Percentiles rank a stretch among this genome's conserved stretches.
phyloP scores from a whole-genome alignment of 2,797 vertebrate genomes.

The Bufotes viridis region DNA sequence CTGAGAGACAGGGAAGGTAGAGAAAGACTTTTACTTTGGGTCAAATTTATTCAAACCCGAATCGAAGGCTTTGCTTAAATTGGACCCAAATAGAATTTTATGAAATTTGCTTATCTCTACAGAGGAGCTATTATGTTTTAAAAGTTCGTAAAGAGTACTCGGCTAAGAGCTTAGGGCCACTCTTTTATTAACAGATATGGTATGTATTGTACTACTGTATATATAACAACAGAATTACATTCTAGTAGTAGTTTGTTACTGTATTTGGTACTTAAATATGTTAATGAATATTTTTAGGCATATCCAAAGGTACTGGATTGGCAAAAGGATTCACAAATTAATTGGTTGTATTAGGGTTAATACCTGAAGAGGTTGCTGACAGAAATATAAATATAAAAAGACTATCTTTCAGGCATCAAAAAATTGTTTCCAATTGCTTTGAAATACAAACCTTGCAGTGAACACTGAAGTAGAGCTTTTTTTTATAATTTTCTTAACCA shows the following conservation, averaged over 20 bases:
- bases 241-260: not conserved
- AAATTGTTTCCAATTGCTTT: conserved; percentile 34
- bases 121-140: no score
- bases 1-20: no score
- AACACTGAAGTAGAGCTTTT: conserved; percentile 13
- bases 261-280: not conserved
- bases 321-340: not conserved
- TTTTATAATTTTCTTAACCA: conserved; percentile 6
- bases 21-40: no score
- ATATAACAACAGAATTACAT: no score
- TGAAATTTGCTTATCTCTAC: no score
- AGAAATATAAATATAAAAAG: not conserved
- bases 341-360: not conserved
- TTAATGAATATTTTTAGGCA: not conserved
- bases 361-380: not conserved
- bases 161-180: no score
- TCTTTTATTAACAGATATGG: no score
- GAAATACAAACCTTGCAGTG: conserved; percentile 16
- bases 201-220: no score
- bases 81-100: no score
- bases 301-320: not conserved
- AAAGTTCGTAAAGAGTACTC: no score
- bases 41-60: no score
- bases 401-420: not conserved
- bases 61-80: no score